Evolutionary conservation across 2,797 vertebrate species (phyloP).

Genomic region (Cercopithecus petaurista): DNA sequence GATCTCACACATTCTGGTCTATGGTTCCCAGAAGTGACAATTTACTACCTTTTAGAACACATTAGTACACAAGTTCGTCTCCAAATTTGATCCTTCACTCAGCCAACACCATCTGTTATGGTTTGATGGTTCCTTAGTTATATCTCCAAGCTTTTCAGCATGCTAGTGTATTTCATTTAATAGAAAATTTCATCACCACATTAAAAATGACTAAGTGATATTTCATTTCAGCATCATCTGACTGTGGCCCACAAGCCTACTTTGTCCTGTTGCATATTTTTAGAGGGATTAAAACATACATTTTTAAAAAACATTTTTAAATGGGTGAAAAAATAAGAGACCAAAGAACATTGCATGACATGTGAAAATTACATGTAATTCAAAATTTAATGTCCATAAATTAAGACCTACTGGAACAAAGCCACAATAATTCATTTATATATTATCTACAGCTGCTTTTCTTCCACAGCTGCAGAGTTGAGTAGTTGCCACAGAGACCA

Average conservation of each 20-base stretch:
- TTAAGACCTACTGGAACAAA: not conserved
- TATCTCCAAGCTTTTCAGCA: not conserved
- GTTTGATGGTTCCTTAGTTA: not conserved
- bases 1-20: not conserved
- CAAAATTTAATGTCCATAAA: not conserved
- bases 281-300: not conserved
- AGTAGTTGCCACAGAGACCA: not conserved
- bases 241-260: not conserved
- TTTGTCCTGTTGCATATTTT: not conserved
- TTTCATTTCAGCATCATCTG: not conserved
- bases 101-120: not conserved
- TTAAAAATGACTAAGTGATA: not conserved
- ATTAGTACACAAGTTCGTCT: not conserved
- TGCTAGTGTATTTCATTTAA: not conserved
- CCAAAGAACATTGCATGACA: not conserved
- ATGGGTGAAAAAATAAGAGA: not conserved
- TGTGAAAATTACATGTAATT: not conserved
- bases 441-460: not conserved
- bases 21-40: not conserved
- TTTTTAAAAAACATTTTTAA: not conserved
- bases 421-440: not conserved
- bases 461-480: not conserved
- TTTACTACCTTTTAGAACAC: slow-evolving; percentile 42
- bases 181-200: not conserved
- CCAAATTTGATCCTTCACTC: not conserved